A percentile compares a stretch with the other conserved stretches of the same genome.
Evolutionary conservation across 2,797 vertebrate genomes (phyloP).

Genomic region (Margarornis squamiger): DNA sequence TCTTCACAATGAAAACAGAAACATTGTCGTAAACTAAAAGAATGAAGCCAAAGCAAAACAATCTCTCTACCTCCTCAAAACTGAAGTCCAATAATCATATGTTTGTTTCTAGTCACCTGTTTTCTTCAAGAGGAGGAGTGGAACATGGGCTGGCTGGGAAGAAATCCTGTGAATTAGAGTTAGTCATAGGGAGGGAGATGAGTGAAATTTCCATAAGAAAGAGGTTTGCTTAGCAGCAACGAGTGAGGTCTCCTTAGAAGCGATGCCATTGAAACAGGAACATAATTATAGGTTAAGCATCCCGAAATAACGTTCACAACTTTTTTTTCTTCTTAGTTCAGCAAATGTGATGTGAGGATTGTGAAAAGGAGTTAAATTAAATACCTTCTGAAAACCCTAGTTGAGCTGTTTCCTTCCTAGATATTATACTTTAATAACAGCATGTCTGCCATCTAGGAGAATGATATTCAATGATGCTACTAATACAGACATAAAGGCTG

Average conservation of each 20-base stretch:
- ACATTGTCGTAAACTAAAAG: neutral
- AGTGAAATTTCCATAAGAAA: slow-evolving; percentile 57
- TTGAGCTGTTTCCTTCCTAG: slow-evolving; percentile 51
- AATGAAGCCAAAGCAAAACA: neutral
- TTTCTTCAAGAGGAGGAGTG: neutral
- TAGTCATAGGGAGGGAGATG: neutral
- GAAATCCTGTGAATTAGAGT: slow-evolving; percentile 35
- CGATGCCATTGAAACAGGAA: slow-evolving; percentile 17
- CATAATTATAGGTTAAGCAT: slow-evolving; percentile 61
- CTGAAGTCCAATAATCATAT: neutral
- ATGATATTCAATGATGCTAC: slow-evolving; percentile 22
- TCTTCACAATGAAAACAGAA: neutral
- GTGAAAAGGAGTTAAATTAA: slow-evolving; percentile 61
- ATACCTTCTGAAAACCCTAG: slow-evolving; percentile 21
- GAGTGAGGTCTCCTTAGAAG: slow-evolving; percentile 30
- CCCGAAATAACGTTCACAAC: slow-evolving; percentile 37
- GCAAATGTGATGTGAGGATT: neutral
- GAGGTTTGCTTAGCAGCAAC: slow-evolving; percentile 16
- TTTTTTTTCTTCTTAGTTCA: slow-evolving; percentile 17
- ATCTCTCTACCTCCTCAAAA: neutral
- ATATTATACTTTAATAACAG: slow-evolving; percentile 55
- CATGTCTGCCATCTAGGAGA: slow-evolving; percentile 34
- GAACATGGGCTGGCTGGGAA: neutral
- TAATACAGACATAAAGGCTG: slow-evolving; percentile 41
- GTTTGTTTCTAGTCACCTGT: neutral